phyloP scores from a whole-genome alignment of 2,888 invertebrate genomes.

The Metallyticus violacea region DNA sequence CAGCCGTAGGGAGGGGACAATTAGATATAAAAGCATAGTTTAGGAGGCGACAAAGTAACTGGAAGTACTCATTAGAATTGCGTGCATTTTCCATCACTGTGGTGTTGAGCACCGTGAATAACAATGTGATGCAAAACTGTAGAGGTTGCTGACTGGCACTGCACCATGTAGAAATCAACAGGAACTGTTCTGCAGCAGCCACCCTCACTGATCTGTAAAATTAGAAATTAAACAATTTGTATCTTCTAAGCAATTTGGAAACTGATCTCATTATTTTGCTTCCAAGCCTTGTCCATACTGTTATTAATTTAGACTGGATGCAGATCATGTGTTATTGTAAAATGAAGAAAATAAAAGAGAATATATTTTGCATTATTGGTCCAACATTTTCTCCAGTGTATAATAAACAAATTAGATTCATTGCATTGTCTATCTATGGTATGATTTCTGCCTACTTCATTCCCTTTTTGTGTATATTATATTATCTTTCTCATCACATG shows the following conservation, averaged over 20 bases:
- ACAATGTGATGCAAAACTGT: slow-evolving; percentile 62
- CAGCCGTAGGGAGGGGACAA: slow-evolving; percentile 67
- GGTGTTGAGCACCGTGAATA: slow-evolving; percentile 65
- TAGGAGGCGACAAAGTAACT: slow-evolving; percentile 66
- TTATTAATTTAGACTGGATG: background rate
- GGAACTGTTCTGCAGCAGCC: slow-evolving; percentile 80
- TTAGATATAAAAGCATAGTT: slow-evolving; percentile 64
- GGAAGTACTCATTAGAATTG: slow-evolving; percentile 76
- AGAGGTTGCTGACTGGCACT: slow-evolving; percentile 59
- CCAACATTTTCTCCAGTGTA: too few species aligned
- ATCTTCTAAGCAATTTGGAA: background rate
- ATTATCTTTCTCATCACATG: too few species aligned
- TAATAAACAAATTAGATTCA: too few species aligned
- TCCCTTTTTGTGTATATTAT: too few species aligned
- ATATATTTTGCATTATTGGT: too few species aligned
- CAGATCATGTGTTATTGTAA: too few species aligned
- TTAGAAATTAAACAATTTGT: background rate
- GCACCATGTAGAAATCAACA: slow-evolving; percentile 79
- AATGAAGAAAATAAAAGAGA: too few species aligned
- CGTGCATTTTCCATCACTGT: slow-evolving; percentile 65
- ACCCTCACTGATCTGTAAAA: slow-evolving; percentile 58
- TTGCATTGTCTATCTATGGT: too few species aligned
- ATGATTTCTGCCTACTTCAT: too few species aligned
- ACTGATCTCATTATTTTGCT: too few species aligned
- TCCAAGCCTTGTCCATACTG: too few species aligned